These are phyloP conservation scores for Drosophila cognata DNA, from an alignment of 2,888 invertebrate species.

Conservation along the genomic window DNA sequence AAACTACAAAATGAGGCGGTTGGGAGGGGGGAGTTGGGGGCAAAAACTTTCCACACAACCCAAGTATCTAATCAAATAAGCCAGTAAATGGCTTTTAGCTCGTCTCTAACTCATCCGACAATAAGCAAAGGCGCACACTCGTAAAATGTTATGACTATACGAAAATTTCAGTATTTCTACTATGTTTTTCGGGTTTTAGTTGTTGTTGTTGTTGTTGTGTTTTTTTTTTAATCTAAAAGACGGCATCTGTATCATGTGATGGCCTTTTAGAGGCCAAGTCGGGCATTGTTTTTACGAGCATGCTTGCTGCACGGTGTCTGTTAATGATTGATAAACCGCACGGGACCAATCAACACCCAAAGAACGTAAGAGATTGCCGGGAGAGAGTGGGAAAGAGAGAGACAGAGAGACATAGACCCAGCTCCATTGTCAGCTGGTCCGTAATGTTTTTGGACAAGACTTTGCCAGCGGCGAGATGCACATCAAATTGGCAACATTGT, in stretches of 20 bases:
- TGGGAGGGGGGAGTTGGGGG: neutral
- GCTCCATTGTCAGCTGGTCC: slow-evolving; percentile 17
- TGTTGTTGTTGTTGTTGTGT: slow-evolving; percentile 7
- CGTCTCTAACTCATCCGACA: slow-evolving; percentile 53
- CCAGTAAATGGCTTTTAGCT: slow-evolving; percentile 52
- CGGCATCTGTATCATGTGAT: slow-evolving; percentile 69
- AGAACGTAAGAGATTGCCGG: neutral
- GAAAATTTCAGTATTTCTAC: slow-evolving; percentile 41
- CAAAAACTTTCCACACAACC: neutral
- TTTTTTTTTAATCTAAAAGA: slow-evolving; percentile 65
- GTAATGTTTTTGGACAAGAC: slow-evolving; percentile 1
- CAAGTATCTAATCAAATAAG: slow-evolving; percentile 64
- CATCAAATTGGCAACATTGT: slow-evolving; percentile 80
- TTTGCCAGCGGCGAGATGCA: slow-evolving; percentile 59
- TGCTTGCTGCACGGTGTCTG: slow-evolving; percentile 38
- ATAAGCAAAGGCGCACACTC: slow-evolving; percentile 29
- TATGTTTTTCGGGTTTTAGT: neutral
- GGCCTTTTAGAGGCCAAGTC: slow-evolving; percentile 72
- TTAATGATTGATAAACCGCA: slow-evolving; percentile 80
- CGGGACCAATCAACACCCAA: slow-evolving; percentile 78
- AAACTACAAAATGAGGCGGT: neutral
- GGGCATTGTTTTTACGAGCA: slow-evolving; percentile 65
- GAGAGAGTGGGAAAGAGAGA: neutral
- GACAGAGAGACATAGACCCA: neutral
- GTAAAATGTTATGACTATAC: slow-evolving; percentile 58